A percentile compares a stretch with the other conserved stretches of the same genome.
phyloP scores from a whole-genome alignment of 2,888 invertebrate genomes.

The Agriopis aurantiaria region DNA sequence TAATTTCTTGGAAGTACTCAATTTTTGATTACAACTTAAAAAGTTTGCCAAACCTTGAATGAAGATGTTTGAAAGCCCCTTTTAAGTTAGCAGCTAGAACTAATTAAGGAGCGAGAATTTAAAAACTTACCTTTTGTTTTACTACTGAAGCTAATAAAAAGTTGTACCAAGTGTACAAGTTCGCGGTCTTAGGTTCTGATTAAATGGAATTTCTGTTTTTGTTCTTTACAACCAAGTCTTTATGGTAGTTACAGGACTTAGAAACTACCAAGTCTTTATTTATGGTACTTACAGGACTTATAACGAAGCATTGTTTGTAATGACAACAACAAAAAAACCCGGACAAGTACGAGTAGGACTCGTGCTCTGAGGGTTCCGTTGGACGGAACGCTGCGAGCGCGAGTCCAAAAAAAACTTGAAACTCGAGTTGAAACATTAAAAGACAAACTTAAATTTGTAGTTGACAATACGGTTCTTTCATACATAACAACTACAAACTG shows the following conservation, averaged over 20 bases:
- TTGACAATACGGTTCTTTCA: too few relatives aligned
- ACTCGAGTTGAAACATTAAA: too few relatives aligned
- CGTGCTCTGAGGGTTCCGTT: too few relatives aligned
- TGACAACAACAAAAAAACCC: too few relatives aligned
- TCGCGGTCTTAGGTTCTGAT: constrained; percentile 13
- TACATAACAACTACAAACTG: too few relatives aligned
- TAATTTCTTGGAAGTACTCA: constrained; percentile 12
- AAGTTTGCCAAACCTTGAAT: constrained; percentile 34
- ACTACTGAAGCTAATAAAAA: constrained; percentile 26
- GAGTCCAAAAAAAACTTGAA: too few relatives aligned
- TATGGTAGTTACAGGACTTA: neutral
- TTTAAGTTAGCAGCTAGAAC: constrained; percentile 23
- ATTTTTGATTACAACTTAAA: constrained; percentile 31
- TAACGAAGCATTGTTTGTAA: too few relatives aligned
- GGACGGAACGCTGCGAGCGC: too few relatives aligned
- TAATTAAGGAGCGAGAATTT: constrained; percentile 28
- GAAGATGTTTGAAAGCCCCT: constrained; percentile 23
- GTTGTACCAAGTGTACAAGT: constrained; percentile 15
- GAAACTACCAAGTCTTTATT: neutral
- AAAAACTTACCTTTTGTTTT: constrained; percentile 28
- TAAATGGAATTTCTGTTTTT: constrained; percentile 17
- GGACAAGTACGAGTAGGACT: too few relatives aligned
- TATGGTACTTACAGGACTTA: neutral
- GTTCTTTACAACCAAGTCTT: neutral
- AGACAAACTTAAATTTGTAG: too few relatives aligned